Base-by-base conservation (phyloP, 2,797 vertebrate species). In the Coranthus polyacanthus region DNA sequence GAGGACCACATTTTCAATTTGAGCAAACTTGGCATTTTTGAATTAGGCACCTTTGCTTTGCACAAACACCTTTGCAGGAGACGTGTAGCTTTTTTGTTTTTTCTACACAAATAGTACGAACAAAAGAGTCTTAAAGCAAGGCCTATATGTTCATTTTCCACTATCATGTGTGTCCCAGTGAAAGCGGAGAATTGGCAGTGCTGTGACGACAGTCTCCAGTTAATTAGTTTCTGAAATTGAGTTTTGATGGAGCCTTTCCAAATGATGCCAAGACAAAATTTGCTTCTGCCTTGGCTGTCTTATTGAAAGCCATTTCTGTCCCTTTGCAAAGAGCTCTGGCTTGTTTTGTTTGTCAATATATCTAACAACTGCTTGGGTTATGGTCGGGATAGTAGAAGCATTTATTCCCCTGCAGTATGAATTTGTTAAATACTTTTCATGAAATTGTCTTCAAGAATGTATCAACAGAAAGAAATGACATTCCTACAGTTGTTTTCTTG, bases 201-300 rank as follows among this genome's bases (percentile, higher is more conserved):
- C 96, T 92, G 94, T 94, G 88, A 90, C 84, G 65, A 84, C 94
- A 93, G 96, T 95, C 95, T 97, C 95, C 95, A 97, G 97, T 97
- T 98, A 98, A 99, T 98, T 98, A 97, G 95, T 98, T 99, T 91
- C 96, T 96, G 96, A 98, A 98, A 98, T 98, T 95, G 96, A 96
- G 96, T 98, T 98, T 97, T 98, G 97, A 98, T 97, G 97, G 96
- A 97, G 97, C 94, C 95, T 94, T 96, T 95, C 95, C 96, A 98
- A 98, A 97, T 94, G 96, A 97, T 96, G 96, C 95, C 92, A 95
- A 95, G 94, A 95, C 96, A 95, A 97, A 96, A 97, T 97, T 96
- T 97, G 96, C 96, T 97, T 96, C 96, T 95, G 93, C 82, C 62
- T 50, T 46, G 86, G 92, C 84, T 70, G 95, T 96, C 95, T 95